A percentile compares a stretch with the other conserved stretches of the same genome.
Conservation (phyloP, 2,797 vertebrate species). For the Macrochelys suwanniensis region DNA sequence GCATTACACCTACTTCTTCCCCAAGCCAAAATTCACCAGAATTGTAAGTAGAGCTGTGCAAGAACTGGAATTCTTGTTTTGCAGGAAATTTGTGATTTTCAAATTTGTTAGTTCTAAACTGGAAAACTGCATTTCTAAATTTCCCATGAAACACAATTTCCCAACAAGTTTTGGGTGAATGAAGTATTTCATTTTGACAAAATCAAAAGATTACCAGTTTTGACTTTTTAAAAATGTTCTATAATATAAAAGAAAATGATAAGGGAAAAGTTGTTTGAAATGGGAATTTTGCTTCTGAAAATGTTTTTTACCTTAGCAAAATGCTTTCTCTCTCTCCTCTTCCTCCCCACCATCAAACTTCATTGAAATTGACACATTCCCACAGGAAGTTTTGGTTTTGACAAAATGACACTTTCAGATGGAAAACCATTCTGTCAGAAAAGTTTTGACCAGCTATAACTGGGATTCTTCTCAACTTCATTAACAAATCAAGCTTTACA, state of each 20-base stretch:
- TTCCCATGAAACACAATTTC: background rate
- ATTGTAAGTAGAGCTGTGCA: background rate
- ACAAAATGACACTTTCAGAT: background rate
- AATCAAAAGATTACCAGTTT: background rate
- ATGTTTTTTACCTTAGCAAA: background rate
- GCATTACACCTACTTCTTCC: background rate
- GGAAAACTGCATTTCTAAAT: background rate
- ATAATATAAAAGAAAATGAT: background rate
- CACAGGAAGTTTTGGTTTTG: slow-evolving; percentile 10
- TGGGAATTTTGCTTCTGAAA: background rate
- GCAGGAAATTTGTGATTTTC: background rate
- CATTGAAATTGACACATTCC: background rate
- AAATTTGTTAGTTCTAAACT: background rate
- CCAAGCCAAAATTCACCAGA: background rate
- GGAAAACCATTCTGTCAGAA: background rate
- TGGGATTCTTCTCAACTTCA: slow-evolving; percentile 45
- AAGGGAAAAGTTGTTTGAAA: background rate
- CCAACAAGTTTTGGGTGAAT: background rate
- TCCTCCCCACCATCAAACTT: background rate
- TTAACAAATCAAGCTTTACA: slow-evolving; percentile 67
- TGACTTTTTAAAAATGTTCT: background rate
- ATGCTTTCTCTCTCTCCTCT: background rate
- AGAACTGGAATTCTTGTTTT: background rate
- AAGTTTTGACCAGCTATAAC: background rate
- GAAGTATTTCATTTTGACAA: background rate